Base-by-base conservation (phyloP, 2,113 vertebrate genomes). In the Alosa alosa region DNA sequence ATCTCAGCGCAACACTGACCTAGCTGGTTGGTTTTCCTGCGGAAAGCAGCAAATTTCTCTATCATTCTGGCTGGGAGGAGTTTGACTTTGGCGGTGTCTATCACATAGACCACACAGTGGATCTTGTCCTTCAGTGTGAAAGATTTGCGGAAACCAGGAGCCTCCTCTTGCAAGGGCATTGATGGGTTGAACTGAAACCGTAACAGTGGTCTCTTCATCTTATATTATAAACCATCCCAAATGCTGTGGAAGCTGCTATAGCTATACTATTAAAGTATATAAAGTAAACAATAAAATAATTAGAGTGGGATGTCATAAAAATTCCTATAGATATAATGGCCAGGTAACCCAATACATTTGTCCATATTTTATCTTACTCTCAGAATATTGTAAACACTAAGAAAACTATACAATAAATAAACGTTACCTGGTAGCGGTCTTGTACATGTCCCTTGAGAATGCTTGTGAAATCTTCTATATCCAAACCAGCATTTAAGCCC, bases 371-470 rank as follows among this genome's bases (percentile, higher is more conserved):
- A n/a, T n/a, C 41, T 44, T 44, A 44, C 41, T 44, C 41, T 44
- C 41, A 44, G 41, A 3, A 3, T 44, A 44, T 44, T 44, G 41
- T 44, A 44, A 44, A 44, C 41, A 44, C 41, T 1, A 44, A 44
- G 41, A 4, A 44, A 44, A 44, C 0, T 44, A 31, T 31, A 31
- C 31, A 31, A 31, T 31, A 31, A 49, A 45, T 0, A 15, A 55
- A 85, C 6, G 86, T 92, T 39, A 95, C 94, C 94, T 94, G 93
- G 75, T 94, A 95, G 31, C 84, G 85, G 88, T 95, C 93, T 78
- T 85, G 87, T 31, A 95, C 18, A 47, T 95, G 91, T 15, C 94
- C 95, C 25, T 91, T 92, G 86, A 91, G 84, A 86, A 95, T 91
- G 85, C 10, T 94, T 85, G 86, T 47, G 1, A 94, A 57, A 83